Base-by-base conservation (phyloP, 2,113 vertebrate genomes). In the Origma solitaria region DNA sequence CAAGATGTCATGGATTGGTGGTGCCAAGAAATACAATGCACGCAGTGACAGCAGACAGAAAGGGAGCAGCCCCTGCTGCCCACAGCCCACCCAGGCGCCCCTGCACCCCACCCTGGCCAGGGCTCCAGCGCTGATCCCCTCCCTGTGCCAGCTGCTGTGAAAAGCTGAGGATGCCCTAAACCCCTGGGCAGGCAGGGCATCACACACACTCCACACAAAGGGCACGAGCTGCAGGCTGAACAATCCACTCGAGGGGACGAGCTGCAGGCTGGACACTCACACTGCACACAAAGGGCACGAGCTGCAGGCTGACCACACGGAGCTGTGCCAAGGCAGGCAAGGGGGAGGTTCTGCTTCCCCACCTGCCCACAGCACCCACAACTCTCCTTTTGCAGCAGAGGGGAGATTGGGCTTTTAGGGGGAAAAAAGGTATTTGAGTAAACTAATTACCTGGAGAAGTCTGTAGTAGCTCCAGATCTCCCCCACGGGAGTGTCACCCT, bases 1-100 rank as follows among this genome's bases (percentile, higher is more conserved):
- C 71, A 70, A 96, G 88, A 82, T 54, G 86, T 88, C 91, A 78
- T 6, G 38, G 79, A 23, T 10, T 11, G 8, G 28, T 2, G 33
- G 22, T 82, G 97, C 97, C 97, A 97, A 96, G 82, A 89, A 94
- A 87, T 12, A 92, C 45, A 51, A 83, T 28, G 82, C 38, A n/a
- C 5, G 8, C 42, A 16, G 86, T 5, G 38, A 73, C 89, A 50
- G 25, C 7, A 21, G 75, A 58, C 69, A 96, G 86, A 96, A 53
- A 69, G 64, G 82, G 78, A 84, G 25, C 73, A 70, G 88, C 73
- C 83, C 56, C 82, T 3, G 10, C 57, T 38, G 47, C 57, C 85
- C 88, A 33, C 28, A 40, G 82, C 94, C 91, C 94, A 78, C 70
- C 79, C 86, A 70, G 91, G 38, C 33, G 62, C 13, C 13, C 2